These are phyloP conservation scores for Dysmachus trigonus DNA, from an alignment of 2,888 invertebrate species.

Conservation along the genomic window DNA sequence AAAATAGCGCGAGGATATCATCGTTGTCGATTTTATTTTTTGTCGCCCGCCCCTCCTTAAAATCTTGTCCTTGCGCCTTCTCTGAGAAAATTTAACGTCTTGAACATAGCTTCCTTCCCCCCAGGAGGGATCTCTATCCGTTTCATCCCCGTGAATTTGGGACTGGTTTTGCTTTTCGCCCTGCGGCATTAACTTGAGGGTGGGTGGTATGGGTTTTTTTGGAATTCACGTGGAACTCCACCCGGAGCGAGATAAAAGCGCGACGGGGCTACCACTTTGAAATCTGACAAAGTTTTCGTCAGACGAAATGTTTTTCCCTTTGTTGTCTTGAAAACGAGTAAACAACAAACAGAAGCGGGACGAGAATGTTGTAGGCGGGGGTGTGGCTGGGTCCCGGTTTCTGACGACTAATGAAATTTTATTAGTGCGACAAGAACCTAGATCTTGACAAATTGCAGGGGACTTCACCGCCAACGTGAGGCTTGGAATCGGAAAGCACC, in stretches of 20 bases:
- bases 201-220: neutral
- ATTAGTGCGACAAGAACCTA: neutral
- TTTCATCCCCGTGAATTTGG: neutral
- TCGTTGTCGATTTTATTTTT: neutral
- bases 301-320: neutral
- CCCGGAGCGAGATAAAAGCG: neutral
- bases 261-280: neutral
- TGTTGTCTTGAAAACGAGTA: neutral
- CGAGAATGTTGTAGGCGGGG: neutral
- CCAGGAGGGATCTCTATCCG: neutral
- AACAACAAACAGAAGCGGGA: neutral
- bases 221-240: neutral
- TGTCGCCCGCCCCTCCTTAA: neutral
- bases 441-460: neutral
- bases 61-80: neutral
- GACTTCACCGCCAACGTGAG: neutral
- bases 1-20: neutral
- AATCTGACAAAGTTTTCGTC: neutral
- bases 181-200: neutral
- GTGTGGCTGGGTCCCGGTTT: neutral
- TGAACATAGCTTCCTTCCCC: neutral
- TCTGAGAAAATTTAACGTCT: neutral
- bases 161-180: neutral
- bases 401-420: neutral
- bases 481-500: neutral